phyloP scores from a whole-genome alignment of 1,140 invertebrate species.

The Drosophila suzukii region DNA sequence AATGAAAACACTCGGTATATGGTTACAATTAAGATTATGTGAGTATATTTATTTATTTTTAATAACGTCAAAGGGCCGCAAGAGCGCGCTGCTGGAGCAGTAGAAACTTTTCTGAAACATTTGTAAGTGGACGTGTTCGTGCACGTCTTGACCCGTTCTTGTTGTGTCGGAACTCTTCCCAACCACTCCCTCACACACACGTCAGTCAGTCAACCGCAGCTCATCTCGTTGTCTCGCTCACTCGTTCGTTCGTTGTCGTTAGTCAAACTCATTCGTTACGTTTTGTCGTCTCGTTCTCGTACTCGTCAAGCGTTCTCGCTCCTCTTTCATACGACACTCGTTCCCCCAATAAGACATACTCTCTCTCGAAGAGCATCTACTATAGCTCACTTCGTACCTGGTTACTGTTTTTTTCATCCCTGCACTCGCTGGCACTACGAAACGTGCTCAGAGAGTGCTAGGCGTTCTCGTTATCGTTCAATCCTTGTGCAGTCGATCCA shows the following conservation, averaged over 20 bases:
- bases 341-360: constrained; percentile 25
- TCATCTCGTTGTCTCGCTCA: constrained; percentile 43
- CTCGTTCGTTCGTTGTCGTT: constrained; percentile 33
- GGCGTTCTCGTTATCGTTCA: constrained; percentile 45
- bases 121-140: constrained; percentile 77
- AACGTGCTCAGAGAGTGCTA: constrained; percentile 20
- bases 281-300: constrained; percentile 28
- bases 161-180: constrained; percentile 40
- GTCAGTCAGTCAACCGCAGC: constrained; percentile 31
- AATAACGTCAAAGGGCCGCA: constrained; percentile 75
- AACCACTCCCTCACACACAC: constrained; percentile 21
- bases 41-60: constrained; percentile 4
- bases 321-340: constrained; percentile 26
- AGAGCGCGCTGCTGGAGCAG: constrained; percentile 83
- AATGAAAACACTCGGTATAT: not conserved
- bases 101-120: constrained; percentile 83
- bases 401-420: constrained; percentile 30
- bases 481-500: constrained; percentile 41
- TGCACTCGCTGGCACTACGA: constrained; percentile 18
- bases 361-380: constrained; percentile 29
- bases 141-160: constrained; percentile 44
- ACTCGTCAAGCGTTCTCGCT: constrained; percentile 17
- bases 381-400: constrained; percentile 35
- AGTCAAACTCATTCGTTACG: constrained; percentile 33
- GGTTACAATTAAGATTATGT: not conserved